Conservation (phyloP, 30 jellyfish, hydroid and myxozoan genomes). For the Nemopilema nomurai region DNA sequence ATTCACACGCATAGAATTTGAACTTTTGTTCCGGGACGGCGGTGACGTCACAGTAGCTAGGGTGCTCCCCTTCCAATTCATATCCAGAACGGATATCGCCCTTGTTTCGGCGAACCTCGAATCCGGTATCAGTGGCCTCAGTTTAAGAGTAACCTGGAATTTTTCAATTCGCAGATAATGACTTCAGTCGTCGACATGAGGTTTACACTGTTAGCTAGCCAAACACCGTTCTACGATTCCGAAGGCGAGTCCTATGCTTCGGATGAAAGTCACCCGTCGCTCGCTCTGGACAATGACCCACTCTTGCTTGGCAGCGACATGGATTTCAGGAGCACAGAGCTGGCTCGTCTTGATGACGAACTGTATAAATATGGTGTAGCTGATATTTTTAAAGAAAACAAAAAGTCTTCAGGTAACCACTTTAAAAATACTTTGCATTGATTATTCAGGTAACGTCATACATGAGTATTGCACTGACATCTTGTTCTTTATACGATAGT, state of each 20-base stretch:
- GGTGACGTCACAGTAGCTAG: not conserved
- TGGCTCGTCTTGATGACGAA: constrained; percentile 37
- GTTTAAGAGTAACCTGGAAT: not conserved
- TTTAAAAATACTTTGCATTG: not conserved
- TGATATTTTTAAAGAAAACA: constrained; percentile 40
- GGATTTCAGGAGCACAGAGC: constrained; percentile 46
- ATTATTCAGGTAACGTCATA: no score
- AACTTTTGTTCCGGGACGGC: not conserved
- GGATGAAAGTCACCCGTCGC: not conserved
- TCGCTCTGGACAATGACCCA: constrained; percentile 49
- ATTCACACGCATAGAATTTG: no score
- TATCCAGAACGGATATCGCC: not conserved
- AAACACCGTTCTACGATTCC: constrained; percentile 31
- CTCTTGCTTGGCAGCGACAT: constrained; percentile 33
- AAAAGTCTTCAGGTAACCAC: constrained; percentile 43
- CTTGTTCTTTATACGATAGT: no score
- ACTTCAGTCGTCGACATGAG: constrained; percentile 63
- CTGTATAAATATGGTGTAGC: constrained; percentile 54
- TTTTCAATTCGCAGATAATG: constrained; percentile 18
- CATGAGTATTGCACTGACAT: no score
- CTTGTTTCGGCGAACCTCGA: not conserved
- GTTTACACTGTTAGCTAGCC: constrained; percentile 51
- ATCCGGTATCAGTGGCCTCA: not conserved
- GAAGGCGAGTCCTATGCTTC: constrained; percentile 48
- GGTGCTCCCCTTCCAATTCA: not conserved